These are phyloP conservation scores for Agonopterix heracliana DNA, from an alignment of 2,888 invertebrate genomes.

Conservation along the genomic window DNA sequence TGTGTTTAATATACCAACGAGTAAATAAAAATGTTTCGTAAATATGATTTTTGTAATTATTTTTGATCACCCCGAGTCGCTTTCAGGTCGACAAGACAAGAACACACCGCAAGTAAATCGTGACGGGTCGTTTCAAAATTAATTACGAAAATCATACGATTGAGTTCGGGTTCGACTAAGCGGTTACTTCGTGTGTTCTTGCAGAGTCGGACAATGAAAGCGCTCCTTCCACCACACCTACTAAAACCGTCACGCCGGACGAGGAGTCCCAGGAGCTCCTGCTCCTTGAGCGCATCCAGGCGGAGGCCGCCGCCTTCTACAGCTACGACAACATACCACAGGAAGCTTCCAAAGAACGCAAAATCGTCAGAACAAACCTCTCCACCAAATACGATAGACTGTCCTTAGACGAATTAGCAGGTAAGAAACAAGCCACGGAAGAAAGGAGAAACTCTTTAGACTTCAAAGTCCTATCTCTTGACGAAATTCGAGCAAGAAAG, in stretches of 20 bases:
- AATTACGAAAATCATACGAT: slow-evolving; percentile 68
- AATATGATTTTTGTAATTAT: slow-evolving; percentile 75
- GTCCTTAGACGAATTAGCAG: slow-evolving; percentile 70
- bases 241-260: slow-evolving; percentile 55
- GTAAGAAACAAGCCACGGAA: slow-evolving; percentile 33
- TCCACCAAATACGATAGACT: slow-evolving; percentile 61
- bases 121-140: slow-evolving; percentile 62
- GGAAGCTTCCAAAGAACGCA: slow-evolving; percentile 32
- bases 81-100: slow-evolving; percentile 55
- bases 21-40: slow-evolving; percentile 74
- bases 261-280: slow-evolving; percentile 79
- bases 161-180: slow-evolving; percentile 32
- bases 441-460: slow-evolving; percentile 45
- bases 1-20: slow-evolving; percentile 73
- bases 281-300: slow-evolving; percentile 81
- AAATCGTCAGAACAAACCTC: slow-evolving; percentile 42
- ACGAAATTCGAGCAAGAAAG: slow-evolving; percentile 68
- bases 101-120: slow-evolving; percentile 58
- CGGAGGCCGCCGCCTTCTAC: slow-evolving; percentile 83
- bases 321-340: slow-evolving; percentile 64
- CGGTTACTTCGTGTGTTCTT: slow-evolving; percentile 78
- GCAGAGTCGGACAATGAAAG: slow-evolving; percentile 88
- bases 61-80: slow-evolving; percentile 61
- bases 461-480: slow-evolving; percentile 68
- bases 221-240: slow-evolving; percentile 78